Evolutionary conservation across 2,797 vertebrate genomes (phyloP).

Genomic region (Echiichthys vipera): DNA sequence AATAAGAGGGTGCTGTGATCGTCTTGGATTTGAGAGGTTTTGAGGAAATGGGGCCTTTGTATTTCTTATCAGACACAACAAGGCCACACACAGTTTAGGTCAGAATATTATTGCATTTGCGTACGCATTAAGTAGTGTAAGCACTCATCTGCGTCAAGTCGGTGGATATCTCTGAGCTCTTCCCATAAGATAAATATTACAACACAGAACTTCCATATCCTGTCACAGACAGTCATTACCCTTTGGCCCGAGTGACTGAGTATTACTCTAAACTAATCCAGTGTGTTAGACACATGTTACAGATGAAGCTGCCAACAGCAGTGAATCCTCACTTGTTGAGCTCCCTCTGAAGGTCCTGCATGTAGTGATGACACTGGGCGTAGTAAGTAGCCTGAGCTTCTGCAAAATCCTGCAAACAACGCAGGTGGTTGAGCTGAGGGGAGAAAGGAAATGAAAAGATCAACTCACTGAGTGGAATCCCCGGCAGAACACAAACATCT

Average conservation of each 20-base stretch:
- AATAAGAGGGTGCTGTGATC: not conserved
- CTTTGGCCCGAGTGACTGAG: not conserved
- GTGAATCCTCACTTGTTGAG: slow-evolving; percentile 88
- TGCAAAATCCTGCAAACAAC: slow-evolving; percentile 95
- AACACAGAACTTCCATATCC: no score
- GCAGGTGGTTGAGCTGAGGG: slow-evolving; percentile 93
- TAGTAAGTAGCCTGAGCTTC: slow-evolving; percentile 95
- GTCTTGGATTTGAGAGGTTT: not conserved
- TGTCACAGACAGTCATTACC: not conserved
- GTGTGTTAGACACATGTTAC: not conserved
- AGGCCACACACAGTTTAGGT: not conserved
- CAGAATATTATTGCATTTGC: not conserved
- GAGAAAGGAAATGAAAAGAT: not conserved
- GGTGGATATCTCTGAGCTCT: not conserved
- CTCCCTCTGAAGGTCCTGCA: slow-evolving; percentile 95
- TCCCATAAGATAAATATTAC: not conserved
- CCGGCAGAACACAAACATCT: no score
- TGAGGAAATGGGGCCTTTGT: not conserved
- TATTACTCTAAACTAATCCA: no score
- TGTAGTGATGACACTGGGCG: slow-evolving; percentile 93
- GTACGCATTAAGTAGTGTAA: not conserved
- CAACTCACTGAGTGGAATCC: not conserved
- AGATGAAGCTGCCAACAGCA: not conserved
- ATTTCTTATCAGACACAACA: not conserved
- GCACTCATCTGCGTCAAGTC: no score